phyloP scores from a whole-genome alignment of 2,888 invertebrate genomes.

The Hipparchia semele region DNA sequence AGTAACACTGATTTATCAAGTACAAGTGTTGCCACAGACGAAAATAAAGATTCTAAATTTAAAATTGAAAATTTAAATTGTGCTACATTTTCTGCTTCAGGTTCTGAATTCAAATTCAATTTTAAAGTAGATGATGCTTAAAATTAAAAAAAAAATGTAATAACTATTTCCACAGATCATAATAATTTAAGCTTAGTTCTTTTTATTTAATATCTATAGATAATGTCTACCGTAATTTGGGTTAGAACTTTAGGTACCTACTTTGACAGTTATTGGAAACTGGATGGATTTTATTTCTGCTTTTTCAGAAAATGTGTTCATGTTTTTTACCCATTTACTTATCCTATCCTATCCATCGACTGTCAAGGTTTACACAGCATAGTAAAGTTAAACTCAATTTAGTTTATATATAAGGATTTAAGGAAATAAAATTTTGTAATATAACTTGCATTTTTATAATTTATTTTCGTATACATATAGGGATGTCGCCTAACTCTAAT shows the following conservation, averaged over 20 bases:
- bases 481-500: neutral
- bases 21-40: constrained; percentile 30
- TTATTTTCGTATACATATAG: neutral
- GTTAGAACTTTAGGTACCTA: neutral
- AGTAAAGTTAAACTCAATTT: neutral
- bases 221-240: constrained; percentile 3
- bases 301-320: neutral
- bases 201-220: constrained; percentile 1
- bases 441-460: constrained; percentile 6
- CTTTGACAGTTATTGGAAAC: neutral
- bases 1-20: constrained; percentile 40
- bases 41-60: constrained; percentile 28
- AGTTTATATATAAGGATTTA: neutral
- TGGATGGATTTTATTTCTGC: neutral
- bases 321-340: neutral
- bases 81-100: constrained; percentile 72
- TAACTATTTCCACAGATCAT: neutral
- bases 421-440: constrained; percentile 19
- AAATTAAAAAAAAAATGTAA: constrained; percentile 22
- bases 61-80: constrained; percentile 48
- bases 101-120: constrained; percentile 86
- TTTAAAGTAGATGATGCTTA: constrained; percentile 71
- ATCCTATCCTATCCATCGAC: neutral
- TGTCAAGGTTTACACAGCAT: neutral
- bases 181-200: constrained; percentile 18